Base-by-base conservation (phyloP, 2,888 invertebrate species). In the Metellina segmentata region DNA sequence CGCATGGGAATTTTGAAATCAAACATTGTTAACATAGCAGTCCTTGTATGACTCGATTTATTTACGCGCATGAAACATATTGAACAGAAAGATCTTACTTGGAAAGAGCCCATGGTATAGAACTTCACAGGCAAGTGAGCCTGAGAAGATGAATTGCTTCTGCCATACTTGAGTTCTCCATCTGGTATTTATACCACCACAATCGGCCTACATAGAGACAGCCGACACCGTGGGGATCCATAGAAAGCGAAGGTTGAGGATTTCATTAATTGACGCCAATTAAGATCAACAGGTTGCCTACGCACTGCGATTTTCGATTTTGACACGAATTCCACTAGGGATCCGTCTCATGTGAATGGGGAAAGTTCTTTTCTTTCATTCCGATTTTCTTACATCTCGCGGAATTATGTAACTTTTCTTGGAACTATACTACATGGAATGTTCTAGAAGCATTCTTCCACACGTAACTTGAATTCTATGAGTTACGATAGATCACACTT, bases 91-190 rank as follows among this genome's bases (percentile, higher is more conserved):
- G 13, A 71, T 48, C 77, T 91, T 82, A 91, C 91, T 78, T 91
- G 51, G 9, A 82, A 72, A 48, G 20, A 5, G 16, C 70, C 91
- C 91, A 91, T 91, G 61, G 8, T 91, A 7, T 53, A 48, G 13
- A 77, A 77, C 82, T 74, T 87, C 87, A 71, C 91, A 91, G 91
- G 86, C 91, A 53, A 19, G 7, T 81, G 20, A 87, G 91, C 91
- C 91, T 91, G 91, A 75, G 85, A 87, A 91, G 91, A 51, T 53
- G 19, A 78, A 34, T 19, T 11, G 52, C 8, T 34, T 53, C 77
- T 91, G 81, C n/a, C 61, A 5, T 49, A 20, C 9, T 6, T 13
- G 61, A 0, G 19, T 8, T 9, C 49, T 74, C 49, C 51, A 52
- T 82, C 53, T 19, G 5, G 49, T 71, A 82, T 91, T 77, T 91